Evolutionary conservation across 2,888 invertebrate species (phyloP), one percentile per base, ranked within the genome.

Genomic region (Leptinotarsa haldemani): DNA sequence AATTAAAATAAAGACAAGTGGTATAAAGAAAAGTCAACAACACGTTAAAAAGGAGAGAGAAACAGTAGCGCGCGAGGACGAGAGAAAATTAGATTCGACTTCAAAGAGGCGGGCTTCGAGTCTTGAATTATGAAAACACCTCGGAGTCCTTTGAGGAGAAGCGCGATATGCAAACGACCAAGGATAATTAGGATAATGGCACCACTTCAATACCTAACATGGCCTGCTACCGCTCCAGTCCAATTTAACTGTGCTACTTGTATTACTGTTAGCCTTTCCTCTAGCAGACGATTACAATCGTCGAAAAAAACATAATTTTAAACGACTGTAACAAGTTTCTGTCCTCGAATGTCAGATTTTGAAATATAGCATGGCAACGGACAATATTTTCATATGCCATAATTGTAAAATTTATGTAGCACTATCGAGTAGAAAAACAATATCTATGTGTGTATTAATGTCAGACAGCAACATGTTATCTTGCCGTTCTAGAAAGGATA

Each of bases 161-260:
- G 86, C 85, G 85, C 86, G 86, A 87, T 87, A 87, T 87, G 87
- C 87, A 87, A 88, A 88, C 86, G 86, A 87, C 86, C 85, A 73
- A 85, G 84, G 85, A 87, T 88, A 88, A 88, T 88, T 88, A 87
- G 87, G 86, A 86, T 87, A 87, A 87, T 86, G 86, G 86, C 86
- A 85, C 86, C 86, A 87, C 86, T 87, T 86, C 86, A 85, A 85
- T 85, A 86, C 82, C 81, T 81, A 81, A 82, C 81, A 80, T 82
- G 80, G 77, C 65, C 70, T 73, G 73, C 72, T 74, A 66, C 74
- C 70, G 67, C 65, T 72, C 67, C 73, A 75, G 74, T 67, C 77
- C 74, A 74, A 79, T 77, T 77, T 76, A 68, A 64, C 71, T 72
- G n/a, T n/a, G 65, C 65, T 74, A 71, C 69, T 75, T 75, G 71